These are phyloP conservation scores for Tyrophagus putrescentiae DNA, from an alignment of 1,140 invertebrate species.

Conservation along the genomic window DNA sequence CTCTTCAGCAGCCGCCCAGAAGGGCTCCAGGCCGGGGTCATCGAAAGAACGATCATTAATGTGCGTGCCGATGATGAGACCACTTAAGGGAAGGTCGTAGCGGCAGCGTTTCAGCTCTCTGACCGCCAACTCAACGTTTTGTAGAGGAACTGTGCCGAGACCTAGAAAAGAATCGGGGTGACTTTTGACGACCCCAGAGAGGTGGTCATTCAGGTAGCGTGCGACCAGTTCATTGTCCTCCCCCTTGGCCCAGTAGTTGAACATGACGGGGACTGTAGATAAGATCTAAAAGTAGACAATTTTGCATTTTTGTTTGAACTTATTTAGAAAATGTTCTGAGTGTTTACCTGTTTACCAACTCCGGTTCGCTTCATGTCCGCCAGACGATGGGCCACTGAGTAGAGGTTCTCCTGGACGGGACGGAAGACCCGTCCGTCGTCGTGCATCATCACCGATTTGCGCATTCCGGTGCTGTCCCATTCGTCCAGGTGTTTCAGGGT, in stretches of 20 bases:
- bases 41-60: slow-evolving; percentile 47
- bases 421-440: slow-evolving; percentile 43
- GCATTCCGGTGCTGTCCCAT: slow-evolving; percentile 23
- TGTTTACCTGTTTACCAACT: background rate
- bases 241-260: slow-evolving; percentile 47
- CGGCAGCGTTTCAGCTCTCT: slow-evolving; percentile 41
- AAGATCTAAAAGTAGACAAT: slow-evolving; percentile 43
- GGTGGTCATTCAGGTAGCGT: slow-evolving; percentile 42
- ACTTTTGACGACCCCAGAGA: slow-evolving; percentile 36
- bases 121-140: slow-evolving; percentile 40
- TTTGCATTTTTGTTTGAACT: slow-evolving; percentile 22
- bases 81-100: slow-evolving; percentile 38
- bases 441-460: slow-evolving; percentile 40
- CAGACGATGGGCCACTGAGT: slow-evolving; percentile 36
- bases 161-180: slow-evolving; percentile 41
- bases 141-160: slow-evolving; percentile 45
- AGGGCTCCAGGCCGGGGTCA: slow-evolving; percentile 38
- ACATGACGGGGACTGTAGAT: slow-evolving; percentile 52
- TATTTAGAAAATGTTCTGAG: background rate
- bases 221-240: slow-evolving; percentile 40
- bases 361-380: slow-evolving; percentile 39
- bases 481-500: slow-evolving; percentile 36
- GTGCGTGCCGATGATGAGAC: slow-evolving; percentile 46
- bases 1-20: slow-evolving; percentile 44
- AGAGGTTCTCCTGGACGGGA: slow-evolving; percentile 43